Conservation (phyloP, 2,888 invertebrate species). For the Patella caerulea region DNA sequence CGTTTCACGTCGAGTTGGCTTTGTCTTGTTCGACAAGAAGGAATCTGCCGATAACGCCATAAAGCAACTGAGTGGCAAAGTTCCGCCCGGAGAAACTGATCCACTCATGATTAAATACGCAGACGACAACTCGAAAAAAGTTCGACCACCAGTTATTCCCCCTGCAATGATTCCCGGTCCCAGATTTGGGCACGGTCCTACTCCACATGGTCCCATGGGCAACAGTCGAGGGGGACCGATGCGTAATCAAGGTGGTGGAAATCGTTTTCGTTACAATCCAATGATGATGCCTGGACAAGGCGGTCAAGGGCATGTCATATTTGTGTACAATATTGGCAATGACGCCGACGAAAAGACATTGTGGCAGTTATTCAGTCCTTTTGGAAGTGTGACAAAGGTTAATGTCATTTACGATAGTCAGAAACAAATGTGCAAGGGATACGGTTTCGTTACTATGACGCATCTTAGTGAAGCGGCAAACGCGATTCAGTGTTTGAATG, state of each 20-base stretch:
- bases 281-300: constrained; percentile 30
- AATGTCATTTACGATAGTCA: constrained; percentile 69
- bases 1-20: constrained; percentile 90
- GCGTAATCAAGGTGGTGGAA: constrained; percentile 38
- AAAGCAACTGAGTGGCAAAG: constrained; percentile 83
- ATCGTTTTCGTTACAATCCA: constrained; percentile 45
- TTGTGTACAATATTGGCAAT: constrained; percentile 71
- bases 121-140: constrained; percentile 79
- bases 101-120: constrained; percentile 88
- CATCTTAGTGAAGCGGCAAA: constrained; percentile 69
- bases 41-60: constrained; percentile 93
- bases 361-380: constrained; percentile 70
- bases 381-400: constrained; percentile 70
- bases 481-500: constrained; percentile 70
- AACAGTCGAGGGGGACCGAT: constrained; percentile 37
- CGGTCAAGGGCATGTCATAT: constrained; percentile 62
- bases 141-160: constrained; percentile 40
- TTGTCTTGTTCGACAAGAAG: constrained; percentile 84
- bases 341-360: constrained; percentile 70
- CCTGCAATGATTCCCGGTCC: constrained; percentile 37
- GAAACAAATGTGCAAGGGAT: constrained; percentile 69
- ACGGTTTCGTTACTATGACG: constrained; percentile 72
- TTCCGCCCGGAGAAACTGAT: constrained; percentile 86
- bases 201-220: constrained; percentile 15
- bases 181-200: constrained; percentile 34